Evolutionary conservation across 2,797 vertebrate genomes (phyloP).

Genomic region (Myotis myotis): DNA sequence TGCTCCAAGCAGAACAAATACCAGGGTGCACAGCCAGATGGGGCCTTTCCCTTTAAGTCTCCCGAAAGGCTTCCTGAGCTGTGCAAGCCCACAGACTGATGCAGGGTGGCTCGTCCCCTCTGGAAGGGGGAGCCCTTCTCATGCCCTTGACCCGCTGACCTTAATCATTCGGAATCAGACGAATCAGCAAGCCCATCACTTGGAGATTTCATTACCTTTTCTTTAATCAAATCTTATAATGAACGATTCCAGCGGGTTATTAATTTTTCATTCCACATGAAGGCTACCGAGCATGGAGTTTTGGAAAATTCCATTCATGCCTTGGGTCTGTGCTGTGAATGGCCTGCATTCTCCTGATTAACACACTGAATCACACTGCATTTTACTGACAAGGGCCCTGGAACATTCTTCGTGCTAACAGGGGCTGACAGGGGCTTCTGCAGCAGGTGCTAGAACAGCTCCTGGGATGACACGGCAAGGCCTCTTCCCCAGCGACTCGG

Average conservation of each 20-base stretch:
- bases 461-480: neutral
- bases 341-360: neutral
- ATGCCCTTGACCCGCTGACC: constrained; percentile 57
- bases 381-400: neutral
- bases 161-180: constrained; percentile 38
- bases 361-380: neutral
- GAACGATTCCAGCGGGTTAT: constrained; percentile 58
- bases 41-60: neutral
- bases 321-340: neutral
- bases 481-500: constrained; percentile 21
- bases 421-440: neutral
- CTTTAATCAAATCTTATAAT: constrained; percentile 67
- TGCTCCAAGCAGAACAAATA: neutral
- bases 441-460: neutral
- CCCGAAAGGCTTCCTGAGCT: neutral
- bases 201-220: constrained; percentile 66
- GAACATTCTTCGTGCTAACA: neutral
- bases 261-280: constrained; percentile 67
- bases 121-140: fast-evolving
- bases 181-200: constrained; percentile 54
- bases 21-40: fast-evolving
- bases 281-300: constrained; percentile 42
- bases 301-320: constrained; percentile 60
- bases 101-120: fast-evolving
- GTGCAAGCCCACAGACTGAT: neutral